A percentile compares a stretch with the other conserved stretches of the same genome.
phyloP scores from a whole-genome alignment of 2,113 vertebrate genomes.

The Seriola aureovittata region DNA sequence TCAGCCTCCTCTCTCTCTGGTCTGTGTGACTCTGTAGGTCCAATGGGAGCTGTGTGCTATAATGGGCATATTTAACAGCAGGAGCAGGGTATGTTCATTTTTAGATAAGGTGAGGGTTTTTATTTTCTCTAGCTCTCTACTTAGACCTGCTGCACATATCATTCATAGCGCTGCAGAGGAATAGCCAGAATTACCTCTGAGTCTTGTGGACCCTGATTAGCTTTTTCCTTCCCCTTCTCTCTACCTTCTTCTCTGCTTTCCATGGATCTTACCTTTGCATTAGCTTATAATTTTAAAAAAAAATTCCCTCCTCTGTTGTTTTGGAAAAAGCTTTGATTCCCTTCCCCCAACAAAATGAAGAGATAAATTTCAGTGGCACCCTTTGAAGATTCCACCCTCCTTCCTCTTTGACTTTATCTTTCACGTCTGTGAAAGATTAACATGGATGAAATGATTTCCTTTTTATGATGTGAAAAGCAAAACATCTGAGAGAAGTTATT shows the following conservation, averaged over 20 bases:
- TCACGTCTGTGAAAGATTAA: constrained; percentile 27
- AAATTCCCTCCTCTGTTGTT: constrained; percentile 36
- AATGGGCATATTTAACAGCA: constrained; percentile 46
- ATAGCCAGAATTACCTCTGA: not conserved
- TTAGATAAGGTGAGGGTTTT: constrained; percentile 6
- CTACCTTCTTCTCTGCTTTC: not conserved
- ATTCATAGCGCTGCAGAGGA: not conserved
- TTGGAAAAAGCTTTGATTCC: constrained; percentile 62
- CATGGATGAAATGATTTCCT: constrained; percentile 27
- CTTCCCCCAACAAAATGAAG: constrained; percentile 25
- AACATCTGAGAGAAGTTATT: not conserved
- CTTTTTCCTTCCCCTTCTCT: not conserved
- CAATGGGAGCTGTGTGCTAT: constrained; percentile 25
- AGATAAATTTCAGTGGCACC: constrained; percentile 47
- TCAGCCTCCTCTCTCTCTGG: not conserved
- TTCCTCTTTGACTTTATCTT: constrained; percentile 35
- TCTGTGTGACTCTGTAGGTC: constrained; percentile 15
- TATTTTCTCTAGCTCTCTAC: constrained; percentile 5
- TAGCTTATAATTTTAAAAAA: constrained; percentile 65
- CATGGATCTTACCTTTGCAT: constrained; percentile 48
- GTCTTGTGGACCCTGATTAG: not conserved
- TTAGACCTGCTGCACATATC: constrained; percentile 1
- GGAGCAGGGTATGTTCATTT: constrained; percentile 29
- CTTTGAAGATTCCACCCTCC: constrained; percentile 50
- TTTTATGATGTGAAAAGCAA: constrained; percentile 18